These are phyloP conservation scores for Solea senegalensis DNA, from an alignment of 2,113 vertebrate genomes.

Conservation along the genomic window DNA sequence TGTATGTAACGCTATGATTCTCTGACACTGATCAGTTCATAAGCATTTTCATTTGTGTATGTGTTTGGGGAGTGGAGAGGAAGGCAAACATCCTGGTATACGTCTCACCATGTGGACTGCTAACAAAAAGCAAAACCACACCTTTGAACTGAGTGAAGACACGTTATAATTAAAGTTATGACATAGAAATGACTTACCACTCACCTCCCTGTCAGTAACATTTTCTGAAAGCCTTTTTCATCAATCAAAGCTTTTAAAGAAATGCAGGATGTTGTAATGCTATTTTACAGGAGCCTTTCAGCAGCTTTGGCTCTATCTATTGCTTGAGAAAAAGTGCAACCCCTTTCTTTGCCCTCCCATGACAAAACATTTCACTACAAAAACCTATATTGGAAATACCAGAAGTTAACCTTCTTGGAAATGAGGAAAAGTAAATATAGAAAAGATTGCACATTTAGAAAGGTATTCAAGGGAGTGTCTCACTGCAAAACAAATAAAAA, in stretches of 20 bases:
- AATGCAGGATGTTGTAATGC: not conserved
- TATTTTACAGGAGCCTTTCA: not conserved
- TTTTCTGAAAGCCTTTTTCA: not conserved
- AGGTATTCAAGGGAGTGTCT: constrained; percentile 17
- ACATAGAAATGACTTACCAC: constrained; percentile 31
- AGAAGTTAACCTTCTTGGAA: constrained; percentile 12
- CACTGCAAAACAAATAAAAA: not conserved
- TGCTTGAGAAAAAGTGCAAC: constrained; percentile 24
- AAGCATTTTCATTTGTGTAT: not conserved
- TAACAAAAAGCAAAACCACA: constrained; percentile 31
- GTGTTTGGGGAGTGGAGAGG: not conserved
- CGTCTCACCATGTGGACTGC: not conserved
- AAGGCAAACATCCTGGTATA: constrained; percentile 32
- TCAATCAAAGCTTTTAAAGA: constrained; percentile 4
- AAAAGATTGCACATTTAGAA: not conserved
- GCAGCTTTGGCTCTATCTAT: constrained; percentile 55
- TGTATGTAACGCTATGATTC: not conserved
- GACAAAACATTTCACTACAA: constrained; percentile 24
- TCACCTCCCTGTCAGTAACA: constrained; percentile 10
- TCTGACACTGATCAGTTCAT: not conserved
- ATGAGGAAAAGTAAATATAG: not conserved
- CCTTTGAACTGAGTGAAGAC: constrained; percentile 1
- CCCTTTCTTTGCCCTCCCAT: constrained; percentile 36
- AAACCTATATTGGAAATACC: constrained; percentile 10
- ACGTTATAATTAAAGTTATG: constrained; percentile 38